These are phyloP conservation scores for Epicauta chinensis DNA, from an alignment of 1,140 invertebrate species.

Conservation along the genomic window DNA sequence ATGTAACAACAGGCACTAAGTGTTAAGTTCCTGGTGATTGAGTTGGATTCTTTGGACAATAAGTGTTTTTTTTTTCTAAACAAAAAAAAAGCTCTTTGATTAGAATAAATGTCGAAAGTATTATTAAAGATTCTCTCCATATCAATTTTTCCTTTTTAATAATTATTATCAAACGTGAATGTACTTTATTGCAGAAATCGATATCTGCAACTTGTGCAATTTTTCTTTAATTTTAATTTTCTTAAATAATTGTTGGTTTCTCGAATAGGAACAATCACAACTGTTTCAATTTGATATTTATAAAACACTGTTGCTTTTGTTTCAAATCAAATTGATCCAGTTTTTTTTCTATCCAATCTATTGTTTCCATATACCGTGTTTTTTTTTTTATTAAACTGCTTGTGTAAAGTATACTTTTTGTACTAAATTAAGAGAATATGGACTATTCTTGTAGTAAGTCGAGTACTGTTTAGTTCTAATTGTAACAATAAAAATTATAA, in stretches of 20 bases:
- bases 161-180: constrained; percentile 4
- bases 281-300: constrained; percentile 5
- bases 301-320: too few relatives aligned
- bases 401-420: constrained; percentile 39
- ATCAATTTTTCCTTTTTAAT: constrained; percentile 17
- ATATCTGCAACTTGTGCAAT: constrained; percentile 35
- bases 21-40: constrained; percentile 21
- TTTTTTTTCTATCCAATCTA: too few relatives aligned
- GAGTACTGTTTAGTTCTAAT: constrained; percentile 40
- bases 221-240: constrained; percentile 4
- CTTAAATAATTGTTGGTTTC: constrained; percentile 32
- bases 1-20: constrained; percentile 12
- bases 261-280: constrained; percentile 29
- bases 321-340: too few relatives aligned
- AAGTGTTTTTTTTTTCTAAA: constrained; percentile 11
- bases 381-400: constrained; percentile 16
- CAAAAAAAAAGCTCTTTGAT: background rate
- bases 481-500: constrained; percentile 42
- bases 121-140: constrained; percentile 15
- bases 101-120: constrained; percentile 4
- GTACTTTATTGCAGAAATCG: constrained; percentile 20
- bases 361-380: too few relatives aligned
- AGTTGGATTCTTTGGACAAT: constrained; percentile 12
- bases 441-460: constrained; percentile 41
- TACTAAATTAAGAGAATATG: constrained; percentile 41